Evolutionary conservation across 2,113 vertebrate species (phyloP), one percentile per base, ranked within the genome.

Genomic region (Oxygymnocypris stewartii): DNA sequence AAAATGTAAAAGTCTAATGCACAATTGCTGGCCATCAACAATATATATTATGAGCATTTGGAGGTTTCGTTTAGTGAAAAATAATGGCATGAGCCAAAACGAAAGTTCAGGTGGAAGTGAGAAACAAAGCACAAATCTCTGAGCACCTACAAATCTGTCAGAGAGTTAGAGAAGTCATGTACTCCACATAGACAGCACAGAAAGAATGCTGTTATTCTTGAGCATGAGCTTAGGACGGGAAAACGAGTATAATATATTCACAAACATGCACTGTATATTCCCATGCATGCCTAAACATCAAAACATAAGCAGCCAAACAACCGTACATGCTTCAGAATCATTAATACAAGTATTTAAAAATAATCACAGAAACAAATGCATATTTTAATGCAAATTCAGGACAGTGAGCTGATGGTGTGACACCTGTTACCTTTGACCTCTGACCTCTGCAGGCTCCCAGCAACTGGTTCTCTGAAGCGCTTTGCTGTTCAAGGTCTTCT

Each of bases 141-240:
- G 20, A 31, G 54, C 35, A 23, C 78, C 10, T 40, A 61, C 54
- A 79, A 79, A 79, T 79, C 51, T 79, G 78, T 79, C 78, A 79
- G 11, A 61, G 23, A 1, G 54, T 79, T n/a, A 78, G 4, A 40
- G 35, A 12, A 7, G 35, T 79, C 71, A 13, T 2, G 18, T 74
- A 74, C 61, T 80, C 78, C 57, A 81, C 78, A 61, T 79, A 61
- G 77, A 40, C 18, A 4, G 10, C 75, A 76, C 8, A 59, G 57
- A 59, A n/a, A 59, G 20, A 23, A 42, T 71, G 35, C 16, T 67
- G 28, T 67, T 67, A 67, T 67, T 67, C 12, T 28, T 67, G 11
- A 67, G 25, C 65, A 67, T 31, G 5, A 67, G 20, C 7, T 40
- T 10, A 40, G 35, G 0, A 73, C 18, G 35, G 18, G 14, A 37